Conservation (phyloP, 1,140 invertebrate species). For the Drosophila fuyamai region DNA sequence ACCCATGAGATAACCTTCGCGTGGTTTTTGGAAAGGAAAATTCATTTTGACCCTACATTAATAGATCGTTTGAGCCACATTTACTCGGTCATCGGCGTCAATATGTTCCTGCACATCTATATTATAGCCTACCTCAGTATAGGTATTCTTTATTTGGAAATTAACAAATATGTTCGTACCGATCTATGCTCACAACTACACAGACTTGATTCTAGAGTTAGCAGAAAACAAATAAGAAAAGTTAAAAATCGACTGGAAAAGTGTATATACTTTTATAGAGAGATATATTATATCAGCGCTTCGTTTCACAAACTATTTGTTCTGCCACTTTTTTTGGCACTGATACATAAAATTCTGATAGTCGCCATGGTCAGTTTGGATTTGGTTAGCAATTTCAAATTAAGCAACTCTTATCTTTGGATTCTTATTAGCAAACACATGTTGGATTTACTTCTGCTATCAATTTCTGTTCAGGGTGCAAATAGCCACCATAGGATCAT, state of each 20-base stretch:
- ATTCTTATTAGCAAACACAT: conserved; percentile 10
- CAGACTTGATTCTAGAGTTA: not conserved
- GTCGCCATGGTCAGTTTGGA: conserved; percentile 5
- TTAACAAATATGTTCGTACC: conserved; percentile 32
- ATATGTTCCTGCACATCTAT: conserved; percentile 25
- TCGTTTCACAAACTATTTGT: conserved; percentile 39
- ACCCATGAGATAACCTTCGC: conserved; percentile 2
- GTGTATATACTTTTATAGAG: conserved; percentile 53
- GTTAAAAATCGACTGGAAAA: conserved; percentile 13
- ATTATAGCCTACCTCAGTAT: conserved; percentile 46
- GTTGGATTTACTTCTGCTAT: conserved; percentile 46
- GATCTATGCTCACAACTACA: conserved; percentile 26
- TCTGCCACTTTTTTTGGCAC: conserved; percentile 14
- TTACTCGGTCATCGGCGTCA: not conserved
- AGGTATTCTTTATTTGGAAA: conserved; percentile 31
- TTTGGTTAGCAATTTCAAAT: not conserved
- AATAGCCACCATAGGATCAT: conserved; percentile 28
- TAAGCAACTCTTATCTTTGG: not conserved
- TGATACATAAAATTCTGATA: conserved; percentile 20
- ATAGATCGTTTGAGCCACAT: not conserved
- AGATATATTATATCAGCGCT: conserved; percentile 22
- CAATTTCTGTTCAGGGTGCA: conserved; percentile 30
- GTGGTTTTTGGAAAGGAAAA: accelerated
- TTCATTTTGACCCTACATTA: accelerated
- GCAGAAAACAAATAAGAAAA: not conserved